phyloP scores from a whole-genome alignment of 2,888 invertebrate species.

The Apodemia duryi region DNA sequence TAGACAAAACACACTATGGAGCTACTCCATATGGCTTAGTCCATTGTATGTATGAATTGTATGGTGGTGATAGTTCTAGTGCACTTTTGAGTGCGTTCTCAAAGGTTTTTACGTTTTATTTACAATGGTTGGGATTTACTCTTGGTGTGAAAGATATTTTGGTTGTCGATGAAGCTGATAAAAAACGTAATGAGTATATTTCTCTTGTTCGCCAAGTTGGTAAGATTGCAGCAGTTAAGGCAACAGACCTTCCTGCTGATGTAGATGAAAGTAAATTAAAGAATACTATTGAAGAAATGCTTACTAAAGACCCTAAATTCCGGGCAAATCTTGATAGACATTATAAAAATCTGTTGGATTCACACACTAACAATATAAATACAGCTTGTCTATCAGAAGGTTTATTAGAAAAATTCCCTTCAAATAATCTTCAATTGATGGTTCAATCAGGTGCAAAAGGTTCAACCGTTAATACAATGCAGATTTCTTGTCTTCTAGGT shows the following conservation, averaged over 20 bases:
- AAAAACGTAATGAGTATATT: conserved; percentile 84
- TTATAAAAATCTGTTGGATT: conserved; percentile 89
- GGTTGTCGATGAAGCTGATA: conserved; percentile 85
- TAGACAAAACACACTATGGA: conserved; percentile 98
- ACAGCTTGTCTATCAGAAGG: conserved; percentile 91
- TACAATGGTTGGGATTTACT: conserved; percentile 96
- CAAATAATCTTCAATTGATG: conserved; percentile 99
- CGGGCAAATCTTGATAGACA: conserved; percentile 89
- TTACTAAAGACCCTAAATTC: conserved; percentile 86
- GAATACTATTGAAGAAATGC: conserved; percentile 84
- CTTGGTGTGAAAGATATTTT: conserved; percentile 97
- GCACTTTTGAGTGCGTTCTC: conserved; percentile 93
- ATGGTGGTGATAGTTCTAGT: conserved; percentile 92
- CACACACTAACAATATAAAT: conserved; percentile 94
- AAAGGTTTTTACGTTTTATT: conserved; percentile 92
- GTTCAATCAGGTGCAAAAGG: conserved; percentile 99
- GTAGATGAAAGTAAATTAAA: conserved; percentile 79
- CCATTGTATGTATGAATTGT: conserved; percentile 96
- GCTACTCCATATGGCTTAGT: conserved; percentile 96
- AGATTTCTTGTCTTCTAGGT: conserved; percentile 97
- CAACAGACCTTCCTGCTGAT: conserved; percentile 83
- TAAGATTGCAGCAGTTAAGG: conserved; percentile 81
- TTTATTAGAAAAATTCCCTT: conserved; percentile 91
- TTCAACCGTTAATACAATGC: conserved; percentile 98
- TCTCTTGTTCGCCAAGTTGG: conserved; percentile 82